Percentiles rank a stretch among this genome's conserved stretches.
phyloP scores from a whole-genome alignment of 23 tunicate species.

The Ascidia mentula region DNA sequence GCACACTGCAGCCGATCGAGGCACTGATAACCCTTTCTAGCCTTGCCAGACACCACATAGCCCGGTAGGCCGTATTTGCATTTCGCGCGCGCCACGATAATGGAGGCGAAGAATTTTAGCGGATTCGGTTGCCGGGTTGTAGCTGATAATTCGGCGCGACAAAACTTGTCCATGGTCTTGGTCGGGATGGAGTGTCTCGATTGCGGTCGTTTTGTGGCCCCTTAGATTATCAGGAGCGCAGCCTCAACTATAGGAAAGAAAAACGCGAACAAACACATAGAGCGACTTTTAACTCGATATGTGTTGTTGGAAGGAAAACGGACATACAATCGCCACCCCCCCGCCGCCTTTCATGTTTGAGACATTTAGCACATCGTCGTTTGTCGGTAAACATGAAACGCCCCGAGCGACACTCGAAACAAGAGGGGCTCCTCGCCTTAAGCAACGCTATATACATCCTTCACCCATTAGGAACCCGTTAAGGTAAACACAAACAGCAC shows the following conservation, averaged over 20 bases:
- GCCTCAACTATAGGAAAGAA: too few relatives aligned
- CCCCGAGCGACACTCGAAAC: not conserved
- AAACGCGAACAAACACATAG: too few relatives aligned
- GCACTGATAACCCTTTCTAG: not conserved
- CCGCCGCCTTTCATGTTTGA: not conserved
- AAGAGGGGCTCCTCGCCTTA: not conserved
- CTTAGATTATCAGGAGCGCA: too few relatives aligned
- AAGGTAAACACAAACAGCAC: constrained; percentile 10
- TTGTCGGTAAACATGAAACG: constrained; percentile 6
- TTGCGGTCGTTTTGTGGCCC: too few relatives aligned
- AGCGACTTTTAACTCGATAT: too few relatives aligned
- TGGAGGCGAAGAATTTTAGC: not conserved
- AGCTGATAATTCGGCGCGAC: too few relatives aligned
- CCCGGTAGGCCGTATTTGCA: too few relatives aligned
- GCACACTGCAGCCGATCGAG: constrained; percentile 6
- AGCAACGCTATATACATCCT: not conserved
- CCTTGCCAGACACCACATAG: too few relatives aligned
- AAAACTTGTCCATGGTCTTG: too few relatives aligned
- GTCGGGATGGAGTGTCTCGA: too few relatives aligned
- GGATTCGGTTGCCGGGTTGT: not conserved
- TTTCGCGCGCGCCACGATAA: constrained; percentile 1
- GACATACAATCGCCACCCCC: too few relatives aligned
- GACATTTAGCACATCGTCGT: constrained; percentile 2
- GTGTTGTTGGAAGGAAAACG: too few relatives aligned
- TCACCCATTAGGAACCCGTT: not conserved